Conservation (phyloP, 2,888 invertebrate species). For the Pristionchus fissidentatus region DNA sequence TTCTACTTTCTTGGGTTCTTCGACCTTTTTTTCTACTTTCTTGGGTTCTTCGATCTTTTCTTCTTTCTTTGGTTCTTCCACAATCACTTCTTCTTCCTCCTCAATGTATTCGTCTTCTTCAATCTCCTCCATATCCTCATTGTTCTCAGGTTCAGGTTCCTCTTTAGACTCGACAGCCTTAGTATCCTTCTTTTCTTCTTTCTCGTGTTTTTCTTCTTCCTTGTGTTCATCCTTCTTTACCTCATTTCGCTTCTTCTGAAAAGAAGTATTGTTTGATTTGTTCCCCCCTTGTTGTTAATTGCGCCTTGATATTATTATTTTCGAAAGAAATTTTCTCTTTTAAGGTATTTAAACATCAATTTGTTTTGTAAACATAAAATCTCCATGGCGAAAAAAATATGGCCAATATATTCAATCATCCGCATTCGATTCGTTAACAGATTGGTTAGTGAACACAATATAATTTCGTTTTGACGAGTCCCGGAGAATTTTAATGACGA, state of each 20-base stretch:
- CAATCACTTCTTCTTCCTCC: conserved; percentile 6
- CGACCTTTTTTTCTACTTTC: neutral
- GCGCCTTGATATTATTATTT: too few species aligned
- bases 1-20: conserved; percentile 9
- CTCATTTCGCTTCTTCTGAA: conserved; percentile 37
- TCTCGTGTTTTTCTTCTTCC: neutral
- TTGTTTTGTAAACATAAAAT: too few species aligned
- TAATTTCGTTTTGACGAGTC: too few species aligned
- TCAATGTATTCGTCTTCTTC: neutral
- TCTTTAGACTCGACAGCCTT: neutral
- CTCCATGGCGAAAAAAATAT: too few species aligned
- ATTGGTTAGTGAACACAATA: too few species aligned
- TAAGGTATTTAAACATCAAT: too few species aligned
- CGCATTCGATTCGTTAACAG: too few species aligned
- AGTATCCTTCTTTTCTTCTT: neutral
- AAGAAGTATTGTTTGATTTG: too few species aligned
- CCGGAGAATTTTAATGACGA: too few species aligned
- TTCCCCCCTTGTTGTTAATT: too few species aligned
- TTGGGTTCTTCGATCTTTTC: conserved; percentile 11
- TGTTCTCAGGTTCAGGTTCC: neutral
- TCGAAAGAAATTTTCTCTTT: too few species aligned
- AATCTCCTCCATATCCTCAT: neutral
- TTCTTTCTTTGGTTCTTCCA: neutral
- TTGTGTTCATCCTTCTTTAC: conserved; percentile 21
- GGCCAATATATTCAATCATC: too few species aligned